Percentiles rank a stretch among this genome's conserved stretches.
These are phyloP conservation scores for Rhadinocentrus ornatus DNA, from an alignment of 2,797 vertebrate species.

Conservation along the genomic window DNA sequence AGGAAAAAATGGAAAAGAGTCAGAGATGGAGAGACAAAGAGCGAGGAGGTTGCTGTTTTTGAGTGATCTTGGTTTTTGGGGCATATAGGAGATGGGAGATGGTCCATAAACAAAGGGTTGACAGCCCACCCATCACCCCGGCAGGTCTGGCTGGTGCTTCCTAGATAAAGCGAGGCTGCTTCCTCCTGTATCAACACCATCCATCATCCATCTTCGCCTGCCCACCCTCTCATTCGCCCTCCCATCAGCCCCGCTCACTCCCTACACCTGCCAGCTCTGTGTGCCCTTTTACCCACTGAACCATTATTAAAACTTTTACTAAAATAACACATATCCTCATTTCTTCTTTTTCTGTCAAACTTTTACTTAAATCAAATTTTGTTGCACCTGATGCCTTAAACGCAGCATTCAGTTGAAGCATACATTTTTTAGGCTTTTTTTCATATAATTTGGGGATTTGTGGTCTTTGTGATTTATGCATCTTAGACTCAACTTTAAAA, in stretches of 20 bases:
- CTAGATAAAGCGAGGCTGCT: constrained; percentile 83
- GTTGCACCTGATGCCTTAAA: not conserved
- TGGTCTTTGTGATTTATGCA: constrained; percentile 45
- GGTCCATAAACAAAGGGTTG: constrained; percentile 85
- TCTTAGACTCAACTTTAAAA: constrained; percentile 51
- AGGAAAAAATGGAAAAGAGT: constrained; percentile 47
- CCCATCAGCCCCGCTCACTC: constrained; percentile 59
- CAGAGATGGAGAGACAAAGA: constrained; percentile 63
- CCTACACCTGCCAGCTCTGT: constrained; percentile 63
- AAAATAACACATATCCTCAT: constrained; percentile 7
- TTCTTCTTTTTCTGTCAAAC: constrained; percentile 5
- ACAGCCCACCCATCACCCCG: constrained; percentile 86
- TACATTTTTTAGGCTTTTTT: not conserved
- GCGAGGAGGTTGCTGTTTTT: constrained; percentile 66
- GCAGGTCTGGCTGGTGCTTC: constrained; percentile 84
- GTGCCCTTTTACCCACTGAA: constrained; percentile 17
- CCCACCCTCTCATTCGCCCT: constrained; percentile 49
- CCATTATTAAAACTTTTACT: constrained; percentile 40
- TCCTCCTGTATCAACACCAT: constrained; percentile 84
- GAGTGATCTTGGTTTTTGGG: constrained; percentile 72
- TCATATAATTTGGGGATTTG: constrained; percentile 1
- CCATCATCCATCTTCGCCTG: constrained; percentile 83
- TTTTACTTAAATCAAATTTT: constrained; percentile 15
- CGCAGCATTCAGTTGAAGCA: not conserved
- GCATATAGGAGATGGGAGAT: constrained; percentile 79